phyloP scores from a whole-genome alignment of 2,888 invertebrate genomes.

The Drosophila aldrichi region DNA sequence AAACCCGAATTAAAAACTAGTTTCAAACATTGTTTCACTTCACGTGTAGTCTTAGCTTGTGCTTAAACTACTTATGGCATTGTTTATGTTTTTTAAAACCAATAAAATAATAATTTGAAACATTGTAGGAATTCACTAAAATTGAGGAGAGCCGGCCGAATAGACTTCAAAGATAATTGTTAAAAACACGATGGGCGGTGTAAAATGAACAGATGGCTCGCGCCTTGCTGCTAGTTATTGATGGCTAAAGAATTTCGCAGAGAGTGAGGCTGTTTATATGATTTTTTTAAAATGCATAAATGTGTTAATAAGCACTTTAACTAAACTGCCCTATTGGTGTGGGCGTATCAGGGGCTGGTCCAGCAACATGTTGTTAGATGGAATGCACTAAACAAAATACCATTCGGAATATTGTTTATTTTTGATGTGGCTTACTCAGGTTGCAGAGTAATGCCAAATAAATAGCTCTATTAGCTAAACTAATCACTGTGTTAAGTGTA shows the following conservation, averaged over 20 bases:
- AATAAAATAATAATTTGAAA: background rate
- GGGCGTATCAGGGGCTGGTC: slow-evolving; percentile 12
- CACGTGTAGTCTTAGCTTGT: background rate
- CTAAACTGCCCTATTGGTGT: slow-evolving; percentile 36
- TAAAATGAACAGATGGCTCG: slow-evolving; percentile 64
- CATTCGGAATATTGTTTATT: slow-evolving; percentile 62
- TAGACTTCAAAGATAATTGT: slow-evolving; percentile 27
- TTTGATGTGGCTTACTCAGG: slow-evolving; percentile 66
- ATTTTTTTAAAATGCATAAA: slow-evolving; percentile 37
- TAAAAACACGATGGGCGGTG: slow-evolving; percentile 42
- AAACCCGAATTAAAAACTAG: background rate
- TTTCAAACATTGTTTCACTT: background rate
- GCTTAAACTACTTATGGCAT: background rate
- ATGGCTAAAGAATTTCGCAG: slow-evolving; percentile 16
- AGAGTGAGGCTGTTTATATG: slow-evolving; percentile 39
- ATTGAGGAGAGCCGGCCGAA: slow-evolving; percentile 6
- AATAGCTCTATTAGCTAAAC: slow-evolving; percentile 47
- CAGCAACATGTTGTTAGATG: slow-evolving; percentile 16
- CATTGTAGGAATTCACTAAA: slow-evolving; percentile 32
- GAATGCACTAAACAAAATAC: slow-evolving; percentile 24
- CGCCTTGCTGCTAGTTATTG: slow-evolving; percentile 22
- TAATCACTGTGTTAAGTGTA: slow-evolving; percentile 57
- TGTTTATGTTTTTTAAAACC: background rate
- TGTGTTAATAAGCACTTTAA: slow-evolving; percentile 52
- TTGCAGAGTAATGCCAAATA: slow-evolving; percentile 63